Evolutionary conservation across 2,888 invertebrate species (phyloP), one percentile per base, ranked within the genome.

Genomic region (Xanthorhoe spadicearia): DNA sequence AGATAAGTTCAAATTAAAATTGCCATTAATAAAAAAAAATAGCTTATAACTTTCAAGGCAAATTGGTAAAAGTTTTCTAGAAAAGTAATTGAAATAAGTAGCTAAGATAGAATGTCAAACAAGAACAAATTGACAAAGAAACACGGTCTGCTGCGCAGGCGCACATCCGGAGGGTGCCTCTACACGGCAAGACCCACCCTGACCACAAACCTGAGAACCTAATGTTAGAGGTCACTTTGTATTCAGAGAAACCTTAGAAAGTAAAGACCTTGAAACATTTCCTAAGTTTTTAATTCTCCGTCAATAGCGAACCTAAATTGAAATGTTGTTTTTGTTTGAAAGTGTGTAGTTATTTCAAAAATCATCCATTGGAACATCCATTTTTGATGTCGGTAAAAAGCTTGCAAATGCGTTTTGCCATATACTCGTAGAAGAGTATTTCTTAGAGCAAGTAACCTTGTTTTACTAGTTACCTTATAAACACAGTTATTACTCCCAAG

Each of bases 101-200:
- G n/a, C 38, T 52, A 18, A 54, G 59, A 54, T 59, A 18, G 23
- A 64, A 66, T 72, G 63, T 65, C 68, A 67, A 72, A 71, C 17
- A 71, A 69, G 65, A 71, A 72, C 68, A 70, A 67, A 69, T 68
- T 64, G 68, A 65, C 70, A 71, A 71, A 68, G 69, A 72, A 51
- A 55, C 53, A 69, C 63, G 74, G 68, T 66, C 58, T 61, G 54
- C 61, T 72, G 71, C 68, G 64, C 68, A 8, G 35, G 59, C 70
- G 71, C 70, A 74, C 72, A 68, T 74, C 74, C 74, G 74, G 66
- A 72, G 74, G 74, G 74, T 70, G 72, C 51, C 66, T 64, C 66
- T 17, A 18, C 67, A 60, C 48, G 52, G 48, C 56, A 61, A 60
- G 49, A 63, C 62, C 52, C 49, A 61, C 61, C 61, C 59, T 69